Conservation (phyloP, 2,113 vertebrate genomes). For the Tyrannus savana region DNA sequence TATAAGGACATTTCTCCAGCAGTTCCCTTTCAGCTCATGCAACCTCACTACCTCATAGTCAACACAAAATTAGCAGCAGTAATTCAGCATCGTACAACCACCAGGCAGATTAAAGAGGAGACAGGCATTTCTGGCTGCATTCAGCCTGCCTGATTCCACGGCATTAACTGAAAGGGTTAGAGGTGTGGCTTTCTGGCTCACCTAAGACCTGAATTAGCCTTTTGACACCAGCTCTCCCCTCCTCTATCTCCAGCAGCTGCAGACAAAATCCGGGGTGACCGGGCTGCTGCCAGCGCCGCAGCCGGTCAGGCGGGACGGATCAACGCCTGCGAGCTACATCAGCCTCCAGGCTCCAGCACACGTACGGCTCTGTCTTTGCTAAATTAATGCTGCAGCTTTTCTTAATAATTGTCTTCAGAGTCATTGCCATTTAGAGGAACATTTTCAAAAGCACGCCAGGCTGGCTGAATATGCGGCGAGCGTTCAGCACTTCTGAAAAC, state of each 20-base stretch:
- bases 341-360: neutral
- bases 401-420: constrained; percentile 3
- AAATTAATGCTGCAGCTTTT: constrained; percentile 7
- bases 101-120: neutral
- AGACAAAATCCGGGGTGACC: neutral
- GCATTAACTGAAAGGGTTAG: neutral
- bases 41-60: neutral
- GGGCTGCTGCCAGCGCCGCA: neutral
- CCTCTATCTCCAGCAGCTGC: neutral
- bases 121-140: neutral
- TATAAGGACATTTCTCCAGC: neutral
- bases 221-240: neutral
- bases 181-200: neutral
- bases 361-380: neutral
- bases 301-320: neutral
- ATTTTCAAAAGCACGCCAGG: neutral
- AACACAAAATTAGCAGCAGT: neutral
- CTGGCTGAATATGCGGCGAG: neutral
- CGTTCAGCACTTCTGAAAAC: neutral
- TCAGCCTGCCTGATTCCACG: neutral
- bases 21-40: neutral
- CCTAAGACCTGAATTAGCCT: neutral
- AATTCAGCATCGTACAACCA: neutral
- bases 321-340: neutral
- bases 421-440: neutral